These are phyloP conservation scores for Ischnus inquisitorius DNA, from an alignment of 2,888 invertebrate genomes.

Conservation along the genomic window DNA sequence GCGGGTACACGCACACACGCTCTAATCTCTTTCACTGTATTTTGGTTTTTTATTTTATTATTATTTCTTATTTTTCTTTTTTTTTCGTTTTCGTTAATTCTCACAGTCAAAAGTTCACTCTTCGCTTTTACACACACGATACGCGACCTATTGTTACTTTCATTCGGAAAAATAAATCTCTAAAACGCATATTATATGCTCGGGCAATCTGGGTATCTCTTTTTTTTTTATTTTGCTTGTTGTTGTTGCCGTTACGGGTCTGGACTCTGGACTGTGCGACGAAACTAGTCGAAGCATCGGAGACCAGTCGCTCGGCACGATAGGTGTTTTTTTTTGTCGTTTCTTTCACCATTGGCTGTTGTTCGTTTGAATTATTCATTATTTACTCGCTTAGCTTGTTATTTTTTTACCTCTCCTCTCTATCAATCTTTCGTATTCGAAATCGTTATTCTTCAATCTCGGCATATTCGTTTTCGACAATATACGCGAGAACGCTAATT, in stretches of 20 bases:
- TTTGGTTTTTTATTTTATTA: background rate
- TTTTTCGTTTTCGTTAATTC: background rate
- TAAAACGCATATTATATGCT: constrained; percentile 37
- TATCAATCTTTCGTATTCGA: constrained; percentile 20
- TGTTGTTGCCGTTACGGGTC: constrained; percentile 33
- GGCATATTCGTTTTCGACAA: constrained; percentile 37
- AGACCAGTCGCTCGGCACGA: constrained; percentile 51
- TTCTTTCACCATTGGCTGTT: constrained; percentile 23
- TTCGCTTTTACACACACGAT: constrained; percentile 9
- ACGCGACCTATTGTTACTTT: constrained; percentile 49
- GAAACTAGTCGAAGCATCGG: constrained; percentile 51
- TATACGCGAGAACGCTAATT: constrained; percentile 50
- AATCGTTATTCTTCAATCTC: constrained; percentile 34
- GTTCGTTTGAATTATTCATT: constrained; percentile 14
- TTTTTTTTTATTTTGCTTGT: background rate
- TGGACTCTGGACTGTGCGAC: constrained; percentile 46
- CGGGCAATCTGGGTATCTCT: background rate
- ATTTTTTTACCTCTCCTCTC: background rate
- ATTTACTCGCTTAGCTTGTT: constrained; percentile 25
- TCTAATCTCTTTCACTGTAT: constrained; percentile 9
- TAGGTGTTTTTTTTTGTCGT: constrained; percentile 7
- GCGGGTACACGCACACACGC: background rate
- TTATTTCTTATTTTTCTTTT: background rate
- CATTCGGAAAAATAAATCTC: constrained; percentile 52
- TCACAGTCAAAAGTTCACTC: constrained; percentile 26